Evolutionary conservation across 1,140 invertebrate genomes (phyloP), one percentile per base, ranked within the genome.

Genomic region (Brachionus sp.): DNA sequence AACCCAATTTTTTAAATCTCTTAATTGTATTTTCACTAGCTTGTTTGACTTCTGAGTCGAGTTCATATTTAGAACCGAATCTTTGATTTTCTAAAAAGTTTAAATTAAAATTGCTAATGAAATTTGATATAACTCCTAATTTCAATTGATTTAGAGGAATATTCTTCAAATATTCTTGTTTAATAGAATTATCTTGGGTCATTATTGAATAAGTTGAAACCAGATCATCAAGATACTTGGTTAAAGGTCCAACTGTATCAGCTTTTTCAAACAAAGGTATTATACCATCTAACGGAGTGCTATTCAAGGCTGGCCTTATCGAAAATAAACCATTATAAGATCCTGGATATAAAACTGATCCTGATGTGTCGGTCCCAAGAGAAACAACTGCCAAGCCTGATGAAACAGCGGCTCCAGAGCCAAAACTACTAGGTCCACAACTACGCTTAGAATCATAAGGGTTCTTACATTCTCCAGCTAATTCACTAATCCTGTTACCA

Each of bases 161-260:
- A 37, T 13, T 80, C 3, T 25, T 53, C 1, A 19, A 57, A 57
- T 19, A 42, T 16, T 57, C n/a, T 0, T 62, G 73, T 19, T 6
- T 13, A 6, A 53, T 53, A 5, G 50, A 53, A 53, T 35, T 7
- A 57, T 80, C 13, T 23, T 37, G 9, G 1, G 16, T 12, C 16
- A 75, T 75, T 44, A 75, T 75, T 44, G 37, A 44, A 44, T 16
- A 75, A 13, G 70, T 42, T 2, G 13, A 25, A 29, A 44, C 77
- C 16, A 80, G 23, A 35, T 80, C 77, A 39, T 80, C 33, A 6
- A 80, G 9, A 23, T 66, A n/a, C 29, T 66, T 57, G 9, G 77
- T 7, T 16, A 80, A 62, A 37, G 77, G 50, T 7, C 77, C 50
- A 42, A 66, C 77, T 23, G 57, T 80, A 66, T 80, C 77, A 19